Evolutionary conservation across 2,888 invertebrate species (phyloP).

Genomic region (Hydroisotoma schaefferi): DNA sequence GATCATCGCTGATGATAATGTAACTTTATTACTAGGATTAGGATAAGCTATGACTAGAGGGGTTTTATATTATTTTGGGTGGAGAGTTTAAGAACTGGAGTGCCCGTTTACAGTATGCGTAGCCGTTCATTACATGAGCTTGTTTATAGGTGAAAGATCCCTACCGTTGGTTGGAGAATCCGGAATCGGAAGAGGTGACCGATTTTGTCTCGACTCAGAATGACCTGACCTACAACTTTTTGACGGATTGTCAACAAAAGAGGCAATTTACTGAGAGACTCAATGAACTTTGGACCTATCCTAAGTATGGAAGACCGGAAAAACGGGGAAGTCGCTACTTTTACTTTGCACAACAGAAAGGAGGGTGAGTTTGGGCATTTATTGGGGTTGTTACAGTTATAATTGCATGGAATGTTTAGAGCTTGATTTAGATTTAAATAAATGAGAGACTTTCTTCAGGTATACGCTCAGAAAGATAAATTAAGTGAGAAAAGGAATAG

Average conservation of each 20-base stretch:
- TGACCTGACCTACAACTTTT: conserved; percentile 33
- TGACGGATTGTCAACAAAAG: conserved; percentile 28
- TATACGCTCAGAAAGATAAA: too few relatives aligned
- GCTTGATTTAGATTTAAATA: too few relatives aligned
- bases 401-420: too few relatives aligned
- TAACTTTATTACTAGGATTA: too few relatives aligned
- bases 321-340: conserved; percentile 36
- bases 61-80: neutral
- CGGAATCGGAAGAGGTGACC: conserved; percentile 38
- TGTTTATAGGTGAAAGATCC: conserved; percentile 59
- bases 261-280: conserved; percentile 28
- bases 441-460: too few relatives aligned
- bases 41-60: neutral
- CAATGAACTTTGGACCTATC: conserved; percentile 31
- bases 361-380: conserved; percentile 26
- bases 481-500: neutral
- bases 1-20: neutral
- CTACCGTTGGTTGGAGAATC: conserved; percentile 45
- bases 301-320: conserved; percentile 34
- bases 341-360: conserved; percentile 55
- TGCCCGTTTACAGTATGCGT: neutral
- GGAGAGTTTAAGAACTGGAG: neutral
- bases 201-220: conserved; percentile 43
- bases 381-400: too few relatives aligned
- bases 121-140: neutral